A percentile compares a stretch with the other conserved stretches of the same genome.
These are phyloP conservation scores for Montifringilla adamsi DNA, from an alignment of 2,113 vertebrate species.

Conservation along the genomic window DNA sequence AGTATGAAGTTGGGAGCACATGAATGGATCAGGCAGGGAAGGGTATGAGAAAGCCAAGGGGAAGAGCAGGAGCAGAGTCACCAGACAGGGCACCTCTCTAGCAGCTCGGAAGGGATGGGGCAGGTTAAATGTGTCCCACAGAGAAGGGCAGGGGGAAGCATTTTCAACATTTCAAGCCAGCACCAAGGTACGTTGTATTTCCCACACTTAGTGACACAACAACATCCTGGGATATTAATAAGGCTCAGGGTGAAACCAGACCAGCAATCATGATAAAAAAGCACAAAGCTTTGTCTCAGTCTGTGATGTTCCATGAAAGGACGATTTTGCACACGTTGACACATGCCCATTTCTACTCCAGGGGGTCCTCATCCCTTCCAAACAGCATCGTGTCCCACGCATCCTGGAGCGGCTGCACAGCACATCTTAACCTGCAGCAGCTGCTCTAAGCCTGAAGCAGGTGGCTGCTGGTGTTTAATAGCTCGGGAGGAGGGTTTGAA, in stretches of 20 bases:
- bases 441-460: neutral
- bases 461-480: neutral
- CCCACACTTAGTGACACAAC: neutral
- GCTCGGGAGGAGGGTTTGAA: neutral
- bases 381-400: accelerated
- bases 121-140: neutral
- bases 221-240: neutral
- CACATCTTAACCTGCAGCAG: neutral
- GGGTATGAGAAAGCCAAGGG: neutral
- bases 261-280: neutral
- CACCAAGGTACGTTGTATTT: neutral
- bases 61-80: neutral
- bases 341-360: neutral
- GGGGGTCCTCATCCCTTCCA: neutral
- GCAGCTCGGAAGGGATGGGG: neutral
- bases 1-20: constrained; percentile 12
- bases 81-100: neutral
- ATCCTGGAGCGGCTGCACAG: neutral
- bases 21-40: neutral
- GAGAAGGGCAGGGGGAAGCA: neutral
- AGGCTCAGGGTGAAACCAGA: neutral
- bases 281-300: neutral
- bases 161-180: neutral
- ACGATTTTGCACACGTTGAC: neutral
- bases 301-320: neutral